Percentiles rank a stretch among this genome's conserved stretches.
Conservation (phyloP, 2,888 invertebrate species). For the Nephrotoma guestfalica region DNA sequence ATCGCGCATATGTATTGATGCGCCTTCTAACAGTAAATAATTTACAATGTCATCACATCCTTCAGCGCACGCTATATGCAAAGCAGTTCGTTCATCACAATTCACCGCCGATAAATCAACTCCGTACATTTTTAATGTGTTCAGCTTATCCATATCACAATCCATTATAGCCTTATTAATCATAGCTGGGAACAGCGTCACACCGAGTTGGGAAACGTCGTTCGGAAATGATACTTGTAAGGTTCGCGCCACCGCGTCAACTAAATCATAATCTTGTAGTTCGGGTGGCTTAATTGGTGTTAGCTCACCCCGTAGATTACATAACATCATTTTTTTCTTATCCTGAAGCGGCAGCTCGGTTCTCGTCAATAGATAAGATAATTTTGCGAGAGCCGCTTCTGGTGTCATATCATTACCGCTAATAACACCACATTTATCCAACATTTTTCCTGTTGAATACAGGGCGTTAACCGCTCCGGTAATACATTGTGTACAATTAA, state of each 20-base stretch:
- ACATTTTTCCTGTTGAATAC: slow-evolving; percentile 72
- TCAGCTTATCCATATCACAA: slow-evolving; percentile 38
- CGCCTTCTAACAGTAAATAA: slow-evolving; percentile 61
- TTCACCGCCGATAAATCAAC: slow-evolving; percentile 59
- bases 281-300: slow-evolving; percentile 32
- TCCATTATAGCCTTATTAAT: slow-evolving; percentile 46
- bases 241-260: slow-evolving; percentile 43
- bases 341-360: slow-evolving; percentile 45
- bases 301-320: slow-evolving; percentile 68
- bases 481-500: slow-evolving; percentile 85
- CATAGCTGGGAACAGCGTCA: slow-evolving; percentile 53
- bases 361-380: slow-evolving; percentile 78
- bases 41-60: slow-evolving; percentile 54
- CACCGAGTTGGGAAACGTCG: slow-evolving; percentile 39
- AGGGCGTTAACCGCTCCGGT: slow-evolving; percentile 64
- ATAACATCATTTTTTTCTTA: slow-evolving; percentile 61
- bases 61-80: slow-evolving; percentile 65
- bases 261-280: slow-evolving; percentile 36
- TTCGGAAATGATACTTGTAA: slow-evolving; percentile 39
- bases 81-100: slow-evolving; percentile 59
- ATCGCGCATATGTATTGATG: slow-evolving; percentile 67
- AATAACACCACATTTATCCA: slow-evolving; percentile 24
- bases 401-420: slow-evolving; percentile 47
- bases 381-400: slow-evolving; percentile 84
- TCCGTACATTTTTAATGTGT: slow-evolving; percentile 37